Evolutionary conservation across 2,888 invertebrate genomes (phyloP), one percentile per base, ranked within the genome.

Genomic region (Stictocephala bisonia): DNA sequence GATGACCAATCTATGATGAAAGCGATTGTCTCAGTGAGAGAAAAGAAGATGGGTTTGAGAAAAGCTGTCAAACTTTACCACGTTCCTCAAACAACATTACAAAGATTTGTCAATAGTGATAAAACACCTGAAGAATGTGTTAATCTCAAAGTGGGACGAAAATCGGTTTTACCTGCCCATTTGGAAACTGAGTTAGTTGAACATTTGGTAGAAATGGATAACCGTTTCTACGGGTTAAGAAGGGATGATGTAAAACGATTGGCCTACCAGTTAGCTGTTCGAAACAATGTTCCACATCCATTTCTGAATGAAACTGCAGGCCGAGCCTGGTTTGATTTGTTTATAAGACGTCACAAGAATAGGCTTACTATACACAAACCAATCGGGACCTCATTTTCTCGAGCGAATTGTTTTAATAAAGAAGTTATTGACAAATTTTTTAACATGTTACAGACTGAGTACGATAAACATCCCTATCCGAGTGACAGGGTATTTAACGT

Each of bases 401-500:
- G 50, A 27, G 35, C 69, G n/a, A 70, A 68, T 53, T 44, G 58
- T 15, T 75, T 75, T 29, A 77, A 60, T 27, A 66, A 64, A 41
- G 68, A 73, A 20, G 44, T 50, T 20, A 53, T 69, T 18, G 26
- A 40, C 29, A 29, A 41, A n/a, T 74, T 74, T 68, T 72, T 74
- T 22, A 64, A 74, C 26, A 24, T 72, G 9, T 41, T 74, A 9
- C 73, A 74, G 35, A 41, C 60, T 50, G n/a, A 78, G 77, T 58
- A 77, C 75, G n/a, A n/a, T n/a, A n/a, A n/a, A n/a, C n/a, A n/a
- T n/a, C n/a, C n/a, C n/a, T n/a, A 11, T 77, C 80, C 67, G 35
- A 35, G 56, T 6, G 70, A 70, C 35, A 53, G 70, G 35, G 26
- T 81, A 24, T 82, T 77, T 68, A 83, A 82, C 71, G 80, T 82